Base-by-base conservation (phyloP, 1,140 invertebrate genomes). In the Calliopsis andreniformis region DNA sequence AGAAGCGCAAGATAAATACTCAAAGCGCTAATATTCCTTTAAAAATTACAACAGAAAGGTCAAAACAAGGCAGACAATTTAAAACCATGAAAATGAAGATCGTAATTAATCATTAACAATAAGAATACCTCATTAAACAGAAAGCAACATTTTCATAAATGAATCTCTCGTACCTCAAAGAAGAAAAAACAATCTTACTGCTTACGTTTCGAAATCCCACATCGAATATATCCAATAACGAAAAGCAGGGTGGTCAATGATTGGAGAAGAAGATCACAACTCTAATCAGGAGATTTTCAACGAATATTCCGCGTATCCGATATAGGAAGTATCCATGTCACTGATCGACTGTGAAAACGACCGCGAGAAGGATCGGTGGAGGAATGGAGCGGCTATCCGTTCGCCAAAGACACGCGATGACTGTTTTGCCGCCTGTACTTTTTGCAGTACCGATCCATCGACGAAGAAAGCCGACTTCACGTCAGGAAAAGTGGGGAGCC, bases 371-470 rank as follows among this genome's bases (percentile, higher is more conserved):
- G 47, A 55, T 55, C 51, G 61, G 43, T 69, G 20, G 67, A 51
- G 51, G 77, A 20, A 78, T 43, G n/a, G 39, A 70, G 35, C 28
- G 61, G 39, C 53, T 76, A 32, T 72, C 72, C 78, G 71, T 80
- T 69, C 42, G 72, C 72, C 61, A 73, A 80, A 84, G 82, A 64
- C 78, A 66, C 77, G 53, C 71, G 72, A 59, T 72, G 81, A 84
- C 82, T 84, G 82, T 84, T 83, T 84, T 77, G 70, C 58, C 55
- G 45, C 49, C 51, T 7, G 77, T 76, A 61, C 28, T 66, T 78
- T n/a, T 79, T 64, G 73, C 77, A 56, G 61, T 70, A 70, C 76
- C 72, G 72, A 83, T 84, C 73, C 81, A 79, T 72, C 82, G 77
- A 53, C 77, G 71, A 83, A 68, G 76, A 76, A 79, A 82, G 82